Percentiles rank a stretch among this genome's conserved stretches.
These are phyloP conservation scores for Ceyx cyanopectus DNA, from an alignment of 2,113 vertebrate species.

Conservation along the genomic window DNA sequence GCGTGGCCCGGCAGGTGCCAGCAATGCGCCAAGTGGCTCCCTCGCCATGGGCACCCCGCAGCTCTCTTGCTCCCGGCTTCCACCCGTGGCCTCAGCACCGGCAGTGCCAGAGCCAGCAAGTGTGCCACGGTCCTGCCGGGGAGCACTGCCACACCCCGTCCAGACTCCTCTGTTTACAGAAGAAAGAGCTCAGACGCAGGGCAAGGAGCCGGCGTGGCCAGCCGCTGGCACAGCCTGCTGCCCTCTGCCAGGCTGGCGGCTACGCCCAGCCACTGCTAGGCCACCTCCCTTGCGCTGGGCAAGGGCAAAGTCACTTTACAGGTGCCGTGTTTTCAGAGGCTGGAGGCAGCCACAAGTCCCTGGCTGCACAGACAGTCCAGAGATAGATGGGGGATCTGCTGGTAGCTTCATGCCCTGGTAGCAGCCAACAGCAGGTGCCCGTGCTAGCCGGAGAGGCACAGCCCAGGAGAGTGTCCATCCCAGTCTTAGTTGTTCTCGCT, in stretches of 20 bases:
- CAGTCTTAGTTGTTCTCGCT: neutral
- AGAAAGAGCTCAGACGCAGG: neutral
- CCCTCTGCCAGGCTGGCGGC: neutral
- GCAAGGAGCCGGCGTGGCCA: neutral
- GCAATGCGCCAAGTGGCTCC: neutral
- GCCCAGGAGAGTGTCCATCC: neutral
- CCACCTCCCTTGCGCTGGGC: neutral
- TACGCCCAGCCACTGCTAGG: neutral
- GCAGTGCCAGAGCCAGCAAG: rapidly evolving
- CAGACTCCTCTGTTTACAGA: neutral
- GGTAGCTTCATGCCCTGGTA: neutral
- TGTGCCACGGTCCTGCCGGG: neutral
- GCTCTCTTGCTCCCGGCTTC: neutral
- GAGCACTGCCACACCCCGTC: neutral
- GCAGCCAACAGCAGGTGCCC: neutral
- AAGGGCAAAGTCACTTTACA: neutral
- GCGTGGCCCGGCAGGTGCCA: neutral
- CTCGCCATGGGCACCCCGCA: rapidly evolving
- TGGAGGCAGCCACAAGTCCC: neutral
- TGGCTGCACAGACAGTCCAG: neutral
- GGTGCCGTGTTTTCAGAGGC: neutral
- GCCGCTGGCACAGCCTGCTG: neutral
- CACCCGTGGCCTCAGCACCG: neutral
- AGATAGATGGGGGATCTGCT: neutral
- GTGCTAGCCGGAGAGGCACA: neutral